Evolutionary conservation across 2,797 vertebrate species (phyloP).

Genomic region (Syngnathus acus): DNA sequence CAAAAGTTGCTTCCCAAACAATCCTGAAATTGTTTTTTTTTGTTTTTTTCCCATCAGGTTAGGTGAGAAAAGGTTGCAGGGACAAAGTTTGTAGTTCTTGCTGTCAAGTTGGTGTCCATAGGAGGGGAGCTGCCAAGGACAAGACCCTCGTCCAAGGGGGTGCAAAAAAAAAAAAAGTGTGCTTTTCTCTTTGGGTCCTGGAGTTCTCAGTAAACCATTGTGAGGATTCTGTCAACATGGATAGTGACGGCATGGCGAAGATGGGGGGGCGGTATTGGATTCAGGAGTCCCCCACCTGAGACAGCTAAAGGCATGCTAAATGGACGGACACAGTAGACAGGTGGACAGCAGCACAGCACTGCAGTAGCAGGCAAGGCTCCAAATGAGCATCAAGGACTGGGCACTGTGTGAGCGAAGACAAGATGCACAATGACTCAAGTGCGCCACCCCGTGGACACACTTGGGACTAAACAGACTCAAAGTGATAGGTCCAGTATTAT

Average conservation of each 20-base stretch:
- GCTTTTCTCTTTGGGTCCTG: constrained; percentile 32
- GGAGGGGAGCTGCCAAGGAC: constrained; percentile 62
- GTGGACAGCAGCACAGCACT: constrained; percentile 35
- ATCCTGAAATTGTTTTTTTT: constrained; percentile 27
- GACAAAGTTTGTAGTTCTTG: constrained; percentile 47
- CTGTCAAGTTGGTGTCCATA: constrained; percentile 32
- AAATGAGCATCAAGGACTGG: constrained; percentile 30
- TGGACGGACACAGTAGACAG: constrained; percentile 43
- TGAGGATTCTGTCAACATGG: constrained; percentile 30
- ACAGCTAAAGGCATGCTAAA: constrained; percentile 66
- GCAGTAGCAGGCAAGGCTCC: constrained; percentile 34
- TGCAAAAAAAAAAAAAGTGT: not conserved
- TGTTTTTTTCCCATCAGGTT: constrained; percentile 34
- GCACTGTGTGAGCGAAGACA: constrained; percentile 36
- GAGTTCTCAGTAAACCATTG: constrained; percentile 21
- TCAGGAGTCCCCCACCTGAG: constrained; percentile 35
- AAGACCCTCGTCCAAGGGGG: constrained; percentile 43
- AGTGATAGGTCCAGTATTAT: constrained; percentile 46
- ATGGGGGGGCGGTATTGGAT: constrained; percentile 49
- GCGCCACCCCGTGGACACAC: constrained; percentile 33
- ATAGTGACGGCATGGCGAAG: constrained; percentile 42
- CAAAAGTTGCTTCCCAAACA: constrained; percentile 39
- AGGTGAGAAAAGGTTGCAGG: constrained; percentile 11
- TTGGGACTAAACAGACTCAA: constrained; percentile 19
- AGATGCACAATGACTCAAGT: constrained; percentile 24